These are phyloP conservation scores for Trogon surrucura DNA, from an alignment of 2,113 vertebrate genomes.

Conservation along the genomic window DNA sequence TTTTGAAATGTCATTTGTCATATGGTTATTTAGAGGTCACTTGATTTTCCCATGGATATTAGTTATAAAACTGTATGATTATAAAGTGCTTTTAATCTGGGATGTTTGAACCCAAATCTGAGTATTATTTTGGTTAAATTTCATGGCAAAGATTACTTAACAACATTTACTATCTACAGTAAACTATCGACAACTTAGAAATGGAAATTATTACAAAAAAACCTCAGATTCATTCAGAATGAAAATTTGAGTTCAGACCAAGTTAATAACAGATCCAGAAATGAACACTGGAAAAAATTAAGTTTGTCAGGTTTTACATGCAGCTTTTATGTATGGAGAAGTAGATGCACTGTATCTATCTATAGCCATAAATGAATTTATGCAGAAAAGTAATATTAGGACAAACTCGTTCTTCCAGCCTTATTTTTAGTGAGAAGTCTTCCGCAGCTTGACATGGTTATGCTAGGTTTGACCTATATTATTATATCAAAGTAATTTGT, in stretches of 20 bases:
- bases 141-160: not conserved
- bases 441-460: not conserved
- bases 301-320: not conserved
- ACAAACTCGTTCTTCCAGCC: not conserved
- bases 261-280: not conserved
- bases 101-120: not conserved
- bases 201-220: not conserved
- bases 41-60: not conserved
- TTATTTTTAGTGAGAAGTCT: not conserved
- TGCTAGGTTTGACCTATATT: not conserved
- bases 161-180: not conserved
- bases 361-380: not conserved
- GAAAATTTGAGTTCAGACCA: not conserved
- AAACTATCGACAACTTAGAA: not conserved
- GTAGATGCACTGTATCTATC: not conserved
- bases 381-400: not conserved
- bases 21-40: not conserved
- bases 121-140: not conserved
- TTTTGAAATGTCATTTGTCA: not conserved
- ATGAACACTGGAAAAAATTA: not conserved
- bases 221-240: not conserved
- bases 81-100: not conserved
- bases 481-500: not conserved
- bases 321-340: not conserved
- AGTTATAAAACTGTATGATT: not conserved